Base-by-base conservation (phyloP, 2,113 vertebrate species). In the Condylura cristata region DNA sequence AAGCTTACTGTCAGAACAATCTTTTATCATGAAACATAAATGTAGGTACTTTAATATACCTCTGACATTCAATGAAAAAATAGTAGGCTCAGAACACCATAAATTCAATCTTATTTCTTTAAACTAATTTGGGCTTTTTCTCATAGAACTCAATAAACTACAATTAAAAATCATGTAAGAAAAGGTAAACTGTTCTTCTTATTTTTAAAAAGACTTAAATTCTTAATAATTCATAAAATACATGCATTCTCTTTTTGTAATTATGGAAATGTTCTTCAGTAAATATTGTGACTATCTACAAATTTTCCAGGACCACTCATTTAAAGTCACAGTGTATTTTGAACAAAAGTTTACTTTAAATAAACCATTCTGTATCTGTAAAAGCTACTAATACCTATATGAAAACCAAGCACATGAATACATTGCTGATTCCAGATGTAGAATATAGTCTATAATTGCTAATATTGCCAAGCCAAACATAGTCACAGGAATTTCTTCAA, bases 1-100 rank as follows among this genome's bases (percentile, higher is more conserved):
- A 89, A 96, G 96, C 76, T 61, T 80, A 94, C 18, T 68, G 51
- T 94, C 86, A 97, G 92, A 97, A 86, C 44, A 92, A 92, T 90
- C 85, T 90, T 95, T 65, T 88, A 30, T 82, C 90, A 24, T 95
- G 78, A 82, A 96, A 94, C 32, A 95, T 68, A 96, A 93, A 93
- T 89, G 61, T 20, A 94, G 53, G 41, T 53, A 96, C 84, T 93
- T 95, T 90, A 68, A 82, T 65, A 93, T 92, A 89, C 2, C 39
- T 14, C 51, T 96, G 53, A 72, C 44, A 95, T 90, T 91, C 83
- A 74, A 68, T 87, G 46, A 96, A 91, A 90, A 96, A 94, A 75
- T 81, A 92, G 8, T 51, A 94, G 79, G 56, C 68, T 84, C 28
- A 86, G 66, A 93, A 95, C 72, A 95, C 58, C 56, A 91, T 75